Evolutionary conservation across 2,888 invertebrate species (phyloP).

Genomic region (Magallana nippona): DNA sequence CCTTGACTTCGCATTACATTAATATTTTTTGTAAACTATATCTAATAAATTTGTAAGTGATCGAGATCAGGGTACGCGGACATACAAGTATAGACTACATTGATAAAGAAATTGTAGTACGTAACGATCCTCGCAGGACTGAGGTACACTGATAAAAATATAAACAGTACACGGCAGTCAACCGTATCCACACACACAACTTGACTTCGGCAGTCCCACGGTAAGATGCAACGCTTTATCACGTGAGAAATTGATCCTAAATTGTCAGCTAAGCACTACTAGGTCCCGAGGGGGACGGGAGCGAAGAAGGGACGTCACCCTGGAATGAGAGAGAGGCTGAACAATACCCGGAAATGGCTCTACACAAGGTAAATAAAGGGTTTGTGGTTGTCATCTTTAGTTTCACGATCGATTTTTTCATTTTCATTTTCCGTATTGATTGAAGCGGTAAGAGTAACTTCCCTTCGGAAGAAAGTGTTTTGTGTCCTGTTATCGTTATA

Average conservation of each 20-base stretch:
- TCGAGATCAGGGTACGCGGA: too few relatives aligned
- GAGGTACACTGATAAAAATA: neutral
- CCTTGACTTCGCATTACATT: too few relatives aligned
- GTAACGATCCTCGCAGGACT: neutral
- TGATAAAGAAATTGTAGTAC: neutral
- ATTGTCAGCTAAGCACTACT: neutral
- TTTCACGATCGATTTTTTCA: neutral
- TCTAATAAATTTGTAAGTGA: too few relatives aligned
- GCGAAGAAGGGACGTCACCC: neutral
- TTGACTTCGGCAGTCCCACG: neutral
- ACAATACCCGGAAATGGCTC: neutral
- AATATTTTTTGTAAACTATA: too few relatives aligned
- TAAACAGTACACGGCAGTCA: neutral
- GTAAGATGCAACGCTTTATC: neutral
- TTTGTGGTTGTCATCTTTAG: neutral
- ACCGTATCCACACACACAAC: constrained; percentile 1
- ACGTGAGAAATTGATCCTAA: constrained; percentile 21
- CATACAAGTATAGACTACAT: neutral
- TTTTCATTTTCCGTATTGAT: neutral
- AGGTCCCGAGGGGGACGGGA: constrained; percentile 13
- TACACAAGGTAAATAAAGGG: constrained; percentile 5
- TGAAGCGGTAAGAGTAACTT: neutral
- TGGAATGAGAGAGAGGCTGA: neutral
- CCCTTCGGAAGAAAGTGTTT: neutral
- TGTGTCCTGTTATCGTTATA: too few relatives aligned